Base-by-base conservation (phyloP, 2,797 vertebrate genomes). In the Argentina silus region DNA sequence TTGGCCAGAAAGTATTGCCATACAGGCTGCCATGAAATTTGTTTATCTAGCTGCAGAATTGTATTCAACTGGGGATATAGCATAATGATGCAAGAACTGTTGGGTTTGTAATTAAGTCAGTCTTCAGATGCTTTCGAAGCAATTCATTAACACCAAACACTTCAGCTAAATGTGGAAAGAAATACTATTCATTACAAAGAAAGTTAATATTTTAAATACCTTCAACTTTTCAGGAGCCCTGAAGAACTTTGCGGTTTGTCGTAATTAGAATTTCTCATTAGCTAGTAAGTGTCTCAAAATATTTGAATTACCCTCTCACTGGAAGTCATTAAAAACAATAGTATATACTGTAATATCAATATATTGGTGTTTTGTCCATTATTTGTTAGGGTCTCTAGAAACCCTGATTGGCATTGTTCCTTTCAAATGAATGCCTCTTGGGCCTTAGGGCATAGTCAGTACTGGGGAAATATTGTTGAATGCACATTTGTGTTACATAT, bases 51-150 rank as follows among this genome's bases (percentile, higher is more conserved):
- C 81, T 87, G 87, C 85, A 72, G 73, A 75, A 83, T 92, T 89
- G 84, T 86, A 89, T 87, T 84, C 87, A 90, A 74, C 83, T 86
- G 85, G 93, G 91, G 92, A 92, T 83, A 86, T 91, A 87, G 91
- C 81, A 89, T 86, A 92, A 87, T 91, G 85, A 92, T 91, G 86
- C 80, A 79, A 89, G 86, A 91, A 92, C 82, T 86, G 87, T 93
- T 80, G 79, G 86, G 86, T 92, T 87, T 78, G 79, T 92, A 90
- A 93, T 92, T 94, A 94, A 93, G 92, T 92, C 88, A 77, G 91
- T 93, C 92, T 92, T 93, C 91, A 93, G 91, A 93, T 90, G 90
- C 90, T 91, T 93, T 89, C 80, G 64, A 86, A 92, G 92, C 91
- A 92, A 91, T 94, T 94, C 92, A 93, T 95, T 94, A 94, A 88